These are phyloP conservation scores for Ectobius pallidus DNA, from an alignment of 2,888 invertebrate species.

Conservation along the genomic window DNA sequence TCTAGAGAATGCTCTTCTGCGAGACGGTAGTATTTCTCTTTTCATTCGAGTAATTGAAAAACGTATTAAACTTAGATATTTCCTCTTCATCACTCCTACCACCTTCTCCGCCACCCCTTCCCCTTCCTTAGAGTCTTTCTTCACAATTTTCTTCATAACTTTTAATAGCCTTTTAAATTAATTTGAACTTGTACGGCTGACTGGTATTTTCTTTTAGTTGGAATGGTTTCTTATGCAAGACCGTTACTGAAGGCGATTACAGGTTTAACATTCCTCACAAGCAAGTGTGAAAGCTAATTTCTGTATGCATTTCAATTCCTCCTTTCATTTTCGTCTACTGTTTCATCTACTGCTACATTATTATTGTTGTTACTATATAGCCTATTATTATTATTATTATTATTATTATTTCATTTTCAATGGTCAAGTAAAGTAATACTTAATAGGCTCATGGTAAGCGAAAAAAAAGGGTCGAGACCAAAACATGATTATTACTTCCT, in stretches of 20 bases:
- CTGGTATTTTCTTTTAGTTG: not conserved
- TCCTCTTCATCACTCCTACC: slow-evolving; percentile 23
- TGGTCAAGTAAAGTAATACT: no score
- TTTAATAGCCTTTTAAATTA: slow-evolving; percentile 13
- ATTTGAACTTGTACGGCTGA: slow-evolving; percentile 12
- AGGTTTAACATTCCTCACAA: not conserved
- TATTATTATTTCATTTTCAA: no score
- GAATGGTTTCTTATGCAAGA: not conserved
- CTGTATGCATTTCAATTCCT: no score
- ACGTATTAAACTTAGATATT: slow-evolving; percentile 35
- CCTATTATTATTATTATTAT: no score
- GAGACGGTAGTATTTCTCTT: slow-evolving; percentile 19
- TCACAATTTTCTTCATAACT: slow-evolving; percentile 18
- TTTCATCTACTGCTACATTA: no score
- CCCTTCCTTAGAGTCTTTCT: no score
- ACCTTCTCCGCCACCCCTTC: not conserved
- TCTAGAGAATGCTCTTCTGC: slow-evolving; percentile 21
- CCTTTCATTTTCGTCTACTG: no score
- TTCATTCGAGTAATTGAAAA: slow-evolving; percentile 25
- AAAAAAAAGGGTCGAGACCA: no score
- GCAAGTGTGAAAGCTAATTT: no score
- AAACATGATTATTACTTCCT: no score
- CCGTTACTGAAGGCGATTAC: not conserved
- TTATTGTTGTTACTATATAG: no score
- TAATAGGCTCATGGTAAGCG: no score